Base-by-base conservation (phyloP, 2,888 invertebrate genomes). In the Drosophila robusta region DNA sequence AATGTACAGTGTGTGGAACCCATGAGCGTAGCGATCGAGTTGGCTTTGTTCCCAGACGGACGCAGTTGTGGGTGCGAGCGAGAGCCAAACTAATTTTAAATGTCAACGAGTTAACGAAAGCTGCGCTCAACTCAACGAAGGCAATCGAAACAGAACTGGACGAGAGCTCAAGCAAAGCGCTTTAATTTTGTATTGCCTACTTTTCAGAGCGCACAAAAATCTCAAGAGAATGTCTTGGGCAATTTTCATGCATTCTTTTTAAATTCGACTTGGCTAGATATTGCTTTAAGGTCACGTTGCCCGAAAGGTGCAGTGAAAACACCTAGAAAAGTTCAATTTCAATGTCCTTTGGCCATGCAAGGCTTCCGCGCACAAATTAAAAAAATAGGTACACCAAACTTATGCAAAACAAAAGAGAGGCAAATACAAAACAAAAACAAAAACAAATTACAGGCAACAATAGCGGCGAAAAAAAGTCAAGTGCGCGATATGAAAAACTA, bases 301-400 rank as follows among this genome's bases (percentile, higher is more conserved):
- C 36, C 46, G 57, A 36, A 46, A 38, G 44, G 38, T 18, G 24
- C 22, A 18, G 16, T 11, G n/a, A n/a, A 29, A 70, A 51, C 32
- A 38, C 18, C 32, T 47, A 22, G 26, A 46, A 61, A 71, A 52
- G 47, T 60, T 44, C 45, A 69, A 47, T 56, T 58, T 64, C 72
- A 84, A 83, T 87, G 82, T 83, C 80, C 87, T 75, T 69, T 70
- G 80, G 62, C 80, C 82, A 86, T 86, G 82, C 82, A 73, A 82
- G 82, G 87, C 78, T 82, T 82, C 82, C 72, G 61, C 55, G 41
- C 62, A 56, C 63, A 75, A 75, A 77, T 77, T 78, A 77, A 64
- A 70, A 55, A 55, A 65, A 65, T 56, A 55, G 51, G 64, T 60
- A 73, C 36, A 66, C 22, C 52, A 74, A 77, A 77, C 61, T 70